These are phyloP conservation scores for Cydia fagiglandana DNA, from an alignment of 1,140 invertebrate species.

Conservation along the genomic window DNA sequence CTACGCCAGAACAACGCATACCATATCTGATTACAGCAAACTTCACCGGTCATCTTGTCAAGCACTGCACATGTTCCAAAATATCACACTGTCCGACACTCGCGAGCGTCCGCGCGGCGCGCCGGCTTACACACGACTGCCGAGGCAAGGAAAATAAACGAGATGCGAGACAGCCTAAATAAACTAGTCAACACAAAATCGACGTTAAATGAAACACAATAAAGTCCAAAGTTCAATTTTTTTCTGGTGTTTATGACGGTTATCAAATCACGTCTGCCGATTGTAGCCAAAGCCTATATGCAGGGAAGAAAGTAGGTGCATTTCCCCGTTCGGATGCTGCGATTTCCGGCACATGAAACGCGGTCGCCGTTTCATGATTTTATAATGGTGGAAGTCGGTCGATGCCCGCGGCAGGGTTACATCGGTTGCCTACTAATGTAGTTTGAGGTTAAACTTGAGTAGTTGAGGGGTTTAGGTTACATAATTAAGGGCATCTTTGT, in stretches of 20 bases:
- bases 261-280: constrained; percentile 37
- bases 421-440: neutral
- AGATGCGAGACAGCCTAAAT: constrained; percentile 49
- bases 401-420: constrained; percentile 15
- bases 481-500: neutral
- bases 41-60: constrained; percentile 67
- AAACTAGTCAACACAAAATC: constrained; percentile 33
- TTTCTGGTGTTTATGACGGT: constrained; percentile 40
- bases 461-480: neutral
- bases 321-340: constrained; percentile 69
- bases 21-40: constrained; percentile 54
- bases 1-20: constrained; percentile 55
- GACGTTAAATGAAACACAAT: constrained; percentile 33
- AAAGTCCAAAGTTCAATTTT: constrained; percentile 34
- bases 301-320: constrained; percentile 73
- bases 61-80: constrained; percentile 64
- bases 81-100: constrained; percentile 38
- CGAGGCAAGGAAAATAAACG: constrained; percentile 50
- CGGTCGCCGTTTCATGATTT: constrained; percentile 52
- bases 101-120: constrained; percentile 44
- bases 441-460: constrained; percentile 6
- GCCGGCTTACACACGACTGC: constrained; percentile 56
- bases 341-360: constrained; percentile 45
- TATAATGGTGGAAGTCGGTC: constrained; percentile 41
- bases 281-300: constrained; percentile 59